A percentile compares a stretch with the other conserved stretches of the same genome.
Conservation (phyloP, 2,797 vertebrate genomes). For the Rhincodon typus region DNA sequence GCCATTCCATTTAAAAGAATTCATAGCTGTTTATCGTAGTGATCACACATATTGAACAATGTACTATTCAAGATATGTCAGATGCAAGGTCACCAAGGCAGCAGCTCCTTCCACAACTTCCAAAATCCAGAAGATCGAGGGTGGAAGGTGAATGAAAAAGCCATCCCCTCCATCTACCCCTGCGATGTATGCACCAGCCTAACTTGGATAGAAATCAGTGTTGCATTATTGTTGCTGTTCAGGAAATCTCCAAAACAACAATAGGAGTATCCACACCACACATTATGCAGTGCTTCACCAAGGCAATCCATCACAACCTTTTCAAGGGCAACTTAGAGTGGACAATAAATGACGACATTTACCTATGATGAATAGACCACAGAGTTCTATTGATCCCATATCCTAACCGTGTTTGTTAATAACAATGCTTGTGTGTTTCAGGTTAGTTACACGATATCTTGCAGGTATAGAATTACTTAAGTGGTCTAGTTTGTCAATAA, state of each 20-base stretch:
- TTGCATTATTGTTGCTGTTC: not conserved
- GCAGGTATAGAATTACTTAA: not conserved
- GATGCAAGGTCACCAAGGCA: too few relatives aligned
- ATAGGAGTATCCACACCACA: not conserved
- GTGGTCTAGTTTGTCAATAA: not conserved
- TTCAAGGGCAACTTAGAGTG: not conserved
- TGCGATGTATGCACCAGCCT: not conserved
- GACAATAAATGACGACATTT: not conserved
- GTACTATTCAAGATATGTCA: too few relatives aligned
- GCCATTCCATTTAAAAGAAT: not conserved
- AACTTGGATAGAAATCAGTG: not conserved
- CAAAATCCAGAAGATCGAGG: too few relatives aligned
- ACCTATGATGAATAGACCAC: not conserved
- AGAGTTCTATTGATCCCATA: not conserved
- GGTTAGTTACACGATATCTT: not conserved
- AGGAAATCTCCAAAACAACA: too few relatives aligned
- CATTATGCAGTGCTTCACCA: not conserved
- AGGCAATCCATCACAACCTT: not conserved
- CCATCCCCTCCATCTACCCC: not conserved
- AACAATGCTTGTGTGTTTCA: not conserved
- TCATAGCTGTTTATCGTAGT: not conserved
- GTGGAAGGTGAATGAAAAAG: not conserved
- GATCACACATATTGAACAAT: not conserved
- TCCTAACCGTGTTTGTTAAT: not conserved
- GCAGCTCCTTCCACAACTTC: too few relatives aligned